Percentiles rank a stretch among this genome's conserved stretches.
Conservation (phyloP, 2,113 vertebrate species). For the Scortum barcoo region DNA sequence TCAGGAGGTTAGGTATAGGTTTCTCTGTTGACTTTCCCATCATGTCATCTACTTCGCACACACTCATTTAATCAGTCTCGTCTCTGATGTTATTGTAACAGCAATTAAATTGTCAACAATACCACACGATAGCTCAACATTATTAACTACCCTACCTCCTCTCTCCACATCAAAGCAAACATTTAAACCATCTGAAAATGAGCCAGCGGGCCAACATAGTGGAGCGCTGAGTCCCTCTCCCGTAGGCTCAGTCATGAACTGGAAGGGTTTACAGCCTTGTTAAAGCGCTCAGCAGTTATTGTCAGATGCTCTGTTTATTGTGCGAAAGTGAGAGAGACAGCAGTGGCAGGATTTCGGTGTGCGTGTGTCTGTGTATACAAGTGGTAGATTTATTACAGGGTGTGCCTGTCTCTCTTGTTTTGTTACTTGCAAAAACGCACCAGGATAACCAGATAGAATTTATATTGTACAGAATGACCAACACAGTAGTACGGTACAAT, state of each 20-base stretch:
- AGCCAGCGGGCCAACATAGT: not conserved
- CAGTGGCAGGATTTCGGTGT: too few relatives aligned
- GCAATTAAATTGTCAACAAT: not conserved
- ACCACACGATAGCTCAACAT: not conserved
- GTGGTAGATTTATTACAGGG: conserved; percentile 31
- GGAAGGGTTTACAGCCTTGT: conserved; percentile 26
- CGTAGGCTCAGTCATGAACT: not conserved
- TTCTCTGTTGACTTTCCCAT: not conserved
- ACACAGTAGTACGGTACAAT: too few relatives aligned
- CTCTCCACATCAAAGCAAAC: conserved; percentile 34
- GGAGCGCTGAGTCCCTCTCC: not conserved
- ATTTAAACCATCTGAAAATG: conserved; percentile 1
- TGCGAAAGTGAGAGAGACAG: not conserved
- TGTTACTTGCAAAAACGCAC: not conserved
- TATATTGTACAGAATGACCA: not conserved
- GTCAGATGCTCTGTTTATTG: not conserved
- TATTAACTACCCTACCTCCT: not conserved
- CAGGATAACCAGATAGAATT: conserved; percentile 2
- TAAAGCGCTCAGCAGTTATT: conserved; percentile 29
- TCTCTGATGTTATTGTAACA: not conserved
- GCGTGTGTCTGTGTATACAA: not conserved
- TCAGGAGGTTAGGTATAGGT: not conserved
- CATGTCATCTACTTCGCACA: not conserved
- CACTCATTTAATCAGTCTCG: conserved; percentile 11
- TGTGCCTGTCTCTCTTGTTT: conserved; percentile 14